Evolutionary conservation across 2,797 vertebrate genomes (phyloP).

Genomic region (Anguilla marmorata): DNA sequence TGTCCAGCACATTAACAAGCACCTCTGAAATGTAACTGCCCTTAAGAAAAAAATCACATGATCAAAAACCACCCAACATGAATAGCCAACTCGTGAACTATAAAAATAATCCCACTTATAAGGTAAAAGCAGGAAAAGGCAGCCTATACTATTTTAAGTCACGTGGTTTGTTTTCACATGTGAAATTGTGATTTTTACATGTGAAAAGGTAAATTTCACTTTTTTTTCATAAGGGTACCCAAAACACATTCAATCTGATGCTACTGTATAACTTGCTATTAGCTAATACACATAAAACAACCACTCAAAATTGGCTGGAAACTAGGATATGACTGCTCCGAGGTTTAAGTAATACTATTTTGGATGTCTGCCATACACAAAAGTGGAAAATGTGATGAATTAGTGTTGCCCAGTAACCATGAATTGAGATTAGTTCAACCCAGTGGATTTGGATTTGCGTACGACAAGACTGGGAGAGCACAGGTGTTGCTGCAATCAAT

Average conservation of each 20-base stretch:
- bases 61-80: too few relatives aligned
- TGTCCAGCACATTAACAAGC: constrained; percentile 4
- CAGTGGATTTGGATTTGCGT: constrained; percentile 46
- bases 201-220: too few relatives aligned
- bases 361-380: constrained; percentile 6
- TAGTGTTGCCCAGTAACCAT: background rate
- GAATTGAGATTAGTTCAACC: constrained; percentile 45
- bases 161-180: too few relatives aligned
- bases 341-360: background rate
- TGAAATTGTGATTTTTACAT: too few relatives aligned
- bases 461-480: constrained; percentile 58
- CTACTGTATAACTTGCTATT: background rate
- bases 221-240: too few relatives aligned
- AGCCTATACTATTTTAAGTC: too few relatives aligned
- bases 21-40: constrained; percentile 3
- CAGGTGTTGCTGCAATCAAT: constrained; percentile 59
- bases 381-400: constrained; percentile 8
- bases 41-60: too few relatives aligned
- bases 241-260: background rate
- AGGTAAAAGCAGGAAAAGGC: too few relatives aligned
- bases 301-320: background rate
- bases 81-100: too few relatives aligned
- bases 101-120: too few relatives aligned
- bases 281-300: background rate
- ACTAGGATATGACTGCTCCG: background rate